These are phyloP conservation scores for Gallinago nigripennis DNA, from an alignment of 2,797 vertebrate genomes.

Conservation along the genomic window DNA sequence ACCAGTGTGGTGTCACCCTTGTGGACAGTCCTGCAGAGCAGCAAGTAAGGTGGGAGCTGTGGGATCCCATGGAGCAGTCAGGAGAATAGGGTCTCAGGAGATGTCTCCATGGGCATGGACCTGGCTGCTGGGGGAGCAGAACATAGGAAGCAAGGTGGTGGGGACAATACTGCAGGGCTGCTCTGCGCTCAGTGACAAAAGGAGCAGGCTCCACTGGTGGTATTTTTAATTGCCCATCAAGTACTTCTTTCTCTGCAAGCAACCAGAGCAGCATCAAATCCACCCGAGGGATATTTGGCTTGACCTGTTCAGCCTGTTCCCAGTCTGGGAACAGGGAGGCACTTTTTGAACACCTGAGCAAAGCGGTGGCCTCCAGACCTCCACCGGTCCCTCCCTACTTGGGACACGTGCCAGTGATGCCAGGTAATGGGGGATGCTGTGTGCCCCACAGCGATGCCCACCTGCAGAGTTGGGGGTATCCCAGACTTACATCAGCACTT, in stretches of 20 bases:
- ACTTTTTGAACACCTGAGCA: neutral
- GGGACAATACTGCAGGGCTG: neutral
- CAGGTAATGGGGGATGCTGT: rapidly evolving
- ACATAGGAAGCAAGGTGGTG: neutral
- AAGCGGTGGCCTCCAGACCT: neutral
- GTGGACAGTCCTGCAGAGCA: neutral
- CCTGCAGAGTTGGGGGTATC: neutral
- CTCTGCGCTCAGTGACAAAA: neutral
- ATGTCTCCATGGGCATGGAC: neutral
- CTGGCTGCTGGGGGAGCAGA: neutral
- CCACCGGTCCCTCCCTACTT: neutral
- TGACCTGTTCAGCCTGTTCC: neutral
- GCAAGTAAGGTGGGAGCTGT: rapidly evolving
- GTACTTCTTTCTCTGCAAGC: neutral
- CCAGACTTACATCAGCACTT: rapidly evolving
- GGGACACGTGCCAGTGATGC: neutral
- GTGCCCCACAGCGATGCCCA: neutral
- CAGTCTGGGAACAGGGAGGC: neutral
- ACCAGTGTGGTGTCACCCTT: neutral
- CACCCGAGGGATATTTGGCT: neutral
- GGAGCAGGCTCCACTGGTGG: rapidly evolving
- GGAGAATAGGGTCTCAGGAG: neutral
- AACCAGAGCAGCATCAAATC: neutral
- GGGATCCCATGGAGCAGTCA: rapidly evolving
- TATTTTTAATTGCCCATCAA: neutral